Conservation (phyloP, 1,140 invertebrate species). For the Cepaea nemoralis region DNA sequence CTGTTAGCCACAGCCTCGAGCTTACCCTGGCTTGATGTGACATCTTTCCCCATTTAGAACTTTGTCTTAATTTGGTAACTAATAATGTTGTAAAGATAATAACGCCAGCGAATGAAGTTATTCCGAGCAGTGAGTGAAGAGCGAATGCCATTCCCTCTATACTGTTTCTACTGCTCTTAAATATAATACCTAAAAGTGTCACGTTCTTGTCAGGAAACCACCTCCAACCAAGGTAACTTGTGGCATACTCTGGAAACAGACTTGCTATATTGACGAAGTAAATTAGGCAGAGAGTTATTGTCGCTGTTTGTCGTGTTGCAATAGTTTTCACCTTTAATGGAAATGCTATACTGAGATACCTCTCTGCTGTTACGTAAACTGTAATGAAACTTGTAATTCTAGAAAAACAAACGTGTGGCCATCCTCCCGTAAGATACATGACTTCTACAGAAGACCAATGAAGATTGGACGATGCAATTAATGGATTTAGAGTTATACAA, state of each 20-base stretch:
- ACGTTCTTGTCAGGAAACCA: background rate
- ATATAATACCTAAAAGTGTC: background rate
- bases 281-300: background rate
- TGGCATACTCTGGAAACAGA: background rate
- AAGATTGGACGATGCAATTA: background rate
- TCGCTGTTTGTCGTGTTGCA: background rate
- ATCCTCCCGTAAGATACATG: background rate
- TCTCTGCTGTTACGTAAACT: conserved; percentile 24
- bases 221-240: conserved; percentile 8
- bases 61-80: background rate
- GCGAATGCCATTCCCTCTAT: background rate
- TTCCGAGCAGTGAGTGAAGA: background rate
- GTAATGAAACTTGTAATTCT: conserved; percentile 23
- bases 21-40: background rate
- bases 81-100: conserved; percentile 11
- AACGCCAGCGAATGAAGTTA: background rate
- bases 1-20: background rate
- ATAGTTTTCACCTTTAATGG: conserved; percentile 7
- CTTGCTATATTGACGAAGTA: background rate
- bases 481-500: background rate
- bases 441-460: background rate
- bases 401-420: background rate
- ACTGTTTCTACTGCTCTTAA: background rate
- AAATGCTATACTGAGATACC: background rate
- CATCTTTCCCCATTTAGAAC: background rate